phyloP scores from a whole-genome alignment of 2,888 invertebrate species.

The Calephelis perditalis region DNA sequence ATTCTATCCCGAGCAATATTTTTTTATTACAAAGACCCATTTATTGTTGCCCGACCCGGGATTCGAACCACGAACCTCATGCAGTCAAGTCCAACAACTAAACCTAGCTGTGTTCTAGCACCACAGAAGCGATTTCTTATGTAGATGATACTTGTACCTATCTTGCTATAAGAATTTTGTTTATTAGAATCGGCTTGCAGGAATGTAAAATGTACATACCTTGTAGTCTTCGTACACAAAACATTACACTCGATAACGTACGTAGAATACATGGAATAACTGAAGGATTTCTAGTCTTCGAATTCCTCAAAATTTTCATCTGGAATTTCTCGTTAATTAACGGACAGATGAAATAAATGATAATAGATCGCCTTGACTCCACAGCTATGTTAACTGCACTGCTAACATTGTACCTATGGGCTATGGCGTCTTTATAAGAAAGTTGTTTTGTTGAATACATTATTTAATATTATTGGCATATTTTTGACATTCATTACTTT shows the following conservation, averaged over 20 bases:
- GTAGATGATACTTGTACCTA: too few relatives aligned
- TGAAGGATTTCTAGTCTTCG: conserved; percentile 6
- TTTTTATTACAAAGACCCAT: too few relatives aligned
- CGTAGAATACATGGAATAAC: conserved; percentile 2
- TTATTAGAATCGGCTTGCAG: too few relatives aligned
- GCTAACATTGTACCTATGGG: neutral
- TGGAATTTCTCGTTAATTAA: conserved; percentile 10
- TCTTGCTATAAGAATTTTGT: too few relatives aligned
- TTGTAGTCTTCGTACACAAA: neutral
- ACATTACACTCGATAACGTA: neutral
- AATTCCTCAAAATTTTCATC: conserved; percentile 9
- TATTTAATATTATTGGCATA: conserved; percentile 6
- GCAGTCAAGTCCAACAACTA: too few relatives aligned
- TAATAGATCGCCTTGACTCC: conserved; percentile 7
- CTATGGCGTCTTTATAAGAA: neutral
- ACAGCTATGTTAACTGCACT: neutral
- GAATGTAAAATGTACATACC: neutral
- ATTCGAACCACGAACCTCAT: too few relatives aligned
- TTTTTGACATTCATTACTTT: neutral
- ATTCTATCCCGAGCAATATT: too few relatives aligned
- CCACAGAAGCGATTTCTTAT: too few relatives aligned
- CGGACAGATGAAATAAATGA: conserved; percentile 12
- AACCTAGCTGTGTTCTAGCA: too few relatives aligned
- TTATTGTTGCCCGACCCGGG: too few relatives aligned
- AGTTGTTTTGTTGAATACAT: neutral